Percentiles rank a stretch among this genome's conserved stretches.
Conservation (phyloP, 2,113 vertebrate species). For the Ceyx cyanopectus region DNA sequence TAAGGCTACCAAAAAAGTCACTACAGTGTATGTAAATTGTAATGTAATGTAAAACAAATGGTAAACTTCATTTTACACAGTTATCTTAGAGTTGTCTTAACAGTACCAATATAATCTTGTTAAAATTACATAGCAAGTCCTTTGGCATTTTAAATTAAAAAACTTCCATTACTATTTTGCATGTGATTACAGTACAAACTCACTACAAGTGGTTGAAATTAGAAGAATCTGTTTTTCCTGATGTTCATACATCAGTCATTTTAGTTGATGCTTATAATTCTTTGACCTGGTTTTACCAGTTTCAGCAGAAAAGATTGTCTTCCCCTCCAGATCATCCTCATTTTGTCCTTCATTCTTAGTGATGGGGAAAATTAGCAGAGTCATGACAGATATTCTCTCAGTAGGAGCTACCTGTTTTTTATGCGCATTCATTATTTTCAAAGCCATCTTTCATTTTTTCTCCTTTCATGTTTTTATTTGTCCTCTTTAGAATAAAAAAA, state of each 20-base stretch:
- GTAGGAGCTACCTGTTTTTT: background rate
- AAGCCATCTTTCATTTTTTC: background rate
- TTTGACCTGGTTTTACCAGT: background rate
- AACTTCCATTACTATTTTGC: background rate
- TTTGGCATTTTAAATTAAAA: background rate
- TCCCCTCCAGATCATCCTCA: background rate
- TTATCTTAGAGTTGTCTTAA: background rate
- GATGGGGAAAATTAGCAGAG: constrained; percentile 56
- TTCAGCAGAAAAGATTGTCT: background rate
- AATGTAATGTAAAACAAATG: background rate
- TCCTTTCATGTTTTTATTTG: background rate
- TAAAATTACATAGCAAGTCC: background rate
- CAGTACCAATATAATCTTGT: background rate
- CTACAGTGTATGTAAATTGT: background rate
- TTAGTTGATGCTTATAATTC: background rate
- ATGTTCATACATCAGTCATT: background rate
- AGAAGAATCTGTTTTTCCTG: background rate
- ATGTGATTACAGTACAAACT: background rate
- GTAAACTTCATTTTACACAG: background rate
- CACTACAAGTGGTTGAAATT: background rate
- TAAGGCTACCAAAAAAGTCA: background rate
- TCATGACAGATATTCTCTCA: constrained; percentile 27
- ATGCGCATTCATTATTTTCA: background rate
- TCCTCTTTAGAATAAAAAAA: background rate
- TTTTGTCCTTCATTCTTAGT: constrained; percentile 23